Percentiles rank a stretch among this genome's conserved stretches.
Evolutionary conservation across 2,888 invertebrate genomes (phyloP).

Genomic region (Hirtodrosophila alboralis): DNA sequence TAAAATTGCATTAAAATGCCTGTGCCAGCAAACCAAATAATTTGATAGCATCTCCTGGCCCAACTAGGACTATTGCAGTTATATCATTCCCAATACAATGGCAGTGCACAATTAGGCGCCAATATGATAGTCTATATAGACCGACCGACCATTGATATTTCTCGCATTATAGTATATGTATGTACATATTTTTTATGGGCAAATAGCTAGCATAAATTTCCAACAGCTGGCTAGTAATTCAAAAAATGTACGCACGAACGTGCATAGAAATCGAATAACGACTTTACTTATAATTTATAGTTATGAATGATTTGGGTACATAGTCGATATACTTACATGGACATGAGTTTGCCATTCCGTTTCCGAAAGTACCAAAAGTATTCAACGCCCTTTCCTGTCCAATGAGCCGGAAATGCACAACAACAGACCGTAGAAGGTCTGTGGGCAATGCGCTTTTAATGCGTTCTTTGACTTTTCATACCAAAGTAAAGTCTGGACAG

Average conservation of each 20-base stretch:
- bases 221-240: constrained; percentile 56
- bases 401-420: constrained; percentile 71
- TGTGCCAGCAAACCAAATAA: constrained; percentile 36
- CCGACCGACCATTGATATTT: constrained; percentile 13
- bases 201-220: constrained; percentile 60
- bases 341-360: constrained; percentile 33
- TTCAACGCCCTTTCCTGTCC: constrained; percentile 50
- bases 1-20: constrained; percentile 75
- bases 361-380: no score
- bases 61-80: not conserved
- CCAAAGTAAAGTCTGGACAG: not conserved
- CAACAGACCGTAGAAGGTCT: constrained; percentile 25
- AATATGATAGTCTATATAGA: constrained; percentile 19
- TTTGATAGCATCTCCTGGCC: constrained; percentile 6
- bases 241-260: constrained; percentile 52
- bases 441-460: constrained; percentile 75
- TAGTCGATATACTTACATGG: no score
- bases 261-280: constrained; percentile 39
- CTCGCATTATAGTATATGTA: not conserved
- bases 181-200: constrained; percentile 54
- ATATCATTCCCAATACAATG: not conserved
- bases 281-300: constrained; percentile 62
- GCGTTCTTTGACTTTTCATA: constrained; percentile 76
- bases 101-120: constrained; percentile 60
- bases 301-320: constrained; percentile 53